A percentile compares a stretch with the other conserved stretches of the same genome.
These are phyloP conservation scores for Sphinx pinastri DNA, from an alignment of 2,888 invertebrate genomes.

Conservation along the genomic window DNA sequence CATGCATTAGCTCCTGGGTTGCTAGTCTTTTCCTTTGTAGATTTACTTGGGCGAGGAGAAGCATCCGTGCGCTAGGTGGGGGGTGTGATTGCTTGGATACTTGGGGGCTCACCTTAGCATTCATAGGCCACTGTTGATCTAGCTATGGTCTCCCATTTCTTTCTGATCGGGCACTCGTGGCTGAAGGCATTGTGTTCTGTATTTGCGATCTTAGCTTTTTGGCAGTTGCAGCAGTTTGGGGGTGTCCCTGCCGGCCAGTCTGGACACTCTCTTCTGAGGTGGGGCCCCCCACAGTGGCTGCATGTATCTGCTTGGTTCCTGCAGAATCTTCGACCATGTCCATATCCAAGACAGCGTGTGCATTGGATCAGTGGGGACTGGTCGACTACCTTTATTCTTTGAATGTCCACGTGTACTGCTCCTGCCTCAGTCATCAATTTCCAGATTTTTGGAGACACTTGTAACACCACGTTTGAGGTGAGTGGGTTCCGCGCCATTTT, in stretches of 20 bases:
- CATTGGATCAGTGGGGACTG: slow-evolving; percentile 37
- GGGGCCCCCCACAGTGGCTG: slow-evolving; percentile 29
- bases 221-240: slow-evolving; percentile 27
- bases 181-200: too few relatives aligned
- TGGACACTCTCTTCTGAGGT: slow-evolving; percentile 15
- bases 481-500: slow-evolving; percentile 24
- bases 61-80: too few relatives aligned
- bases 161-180: slow-evolving; percentile 30
- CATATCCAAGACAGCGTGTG: too few relatives aligned
- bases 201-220: slow-evolving; percentile 24
- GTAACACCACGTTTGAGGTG: slow-evolving; percentile 19
- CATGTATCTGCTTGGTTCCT: slow-evolving; percentile 21
- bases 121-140: slow-evolving; percentile 24
- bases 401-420: slow-evolving; percentile 34
- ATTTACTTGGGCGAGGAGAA: too few relatives aligned
- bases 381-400: slow-evolving; percentile 32
- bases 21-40: too few relatives aligned
- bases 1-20: too few relatives aligned
- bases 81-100: too few relatives aligned
- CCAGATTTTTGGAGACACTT: slow-evolving; percentile 32
- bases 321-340: slow-evolving; percentile 20
- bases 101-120: too few relatives aligned
- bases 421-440: slow-evolving; percentile 22
- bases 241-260: not conserved
- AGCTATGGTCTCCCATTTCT: slow-evolving; percentile 32